Percentiles rank a stretch among this genome's conserved stretches.
Conservation (phyloP, 2,888 invertebrate species). For the Monochamus alternatus region DNA sequence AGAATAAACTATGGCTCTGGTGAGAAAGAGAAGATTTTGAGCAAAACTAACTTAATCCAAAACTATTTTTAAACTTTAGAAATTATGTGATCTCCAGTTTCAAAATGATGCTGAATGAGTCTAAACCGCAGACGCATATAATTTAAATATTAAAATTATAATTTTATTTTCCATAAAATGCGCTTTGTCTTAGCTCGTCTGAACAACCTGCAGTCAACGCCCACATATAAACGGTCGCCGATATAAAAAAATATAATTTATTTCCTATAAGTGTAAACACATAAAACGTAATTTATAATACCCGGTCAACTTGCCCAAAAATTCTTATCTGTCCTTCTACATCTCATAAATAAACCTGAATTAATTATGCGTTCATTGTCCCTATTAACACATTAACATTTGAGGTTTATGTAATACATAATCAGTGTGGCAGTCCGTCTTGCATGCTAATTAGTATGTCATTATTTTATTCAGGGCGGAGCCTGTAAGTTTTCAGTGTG, state of each 20-base stretch:
- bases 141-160: background rate
- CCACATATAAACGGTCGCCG: background rate
- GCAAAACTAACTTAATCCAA: no score
- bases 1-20: no score
- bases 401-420: constrained; percentile 24
- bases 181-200: background rate
- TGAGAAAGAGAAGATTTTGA: no score
- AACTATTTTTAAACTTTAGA: no score
- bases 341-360: constrained; percentile 5
- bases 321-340: constrained; percentile 12
- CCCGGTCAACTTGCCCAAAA: background rate
- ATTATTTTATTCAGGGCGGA: constrained; percentile 17
- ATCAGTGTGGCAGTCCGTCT: constrained; percentile 14
- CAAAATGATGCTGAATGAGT: no score
- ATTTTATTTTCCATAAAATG: background rate
- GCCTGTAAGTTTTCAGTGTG: background rate
- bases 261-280: background rate
- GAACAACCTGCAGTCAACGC: background rate
- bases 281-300: background rate
- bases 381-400: constrained; percentile 27
- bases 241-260: background rate
- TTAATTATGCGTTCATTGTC: constrained; percentile 31
- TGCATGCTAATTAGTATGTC: constrained; percentile 21
- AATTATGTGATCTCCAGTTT: no score
- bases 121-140: no score